A percentile compares a stretch with the other conserved stretches of the same genome.
Conservation (phyloP, 1,140 invertebrate species). For the Drosophila nasuta region DNA sequence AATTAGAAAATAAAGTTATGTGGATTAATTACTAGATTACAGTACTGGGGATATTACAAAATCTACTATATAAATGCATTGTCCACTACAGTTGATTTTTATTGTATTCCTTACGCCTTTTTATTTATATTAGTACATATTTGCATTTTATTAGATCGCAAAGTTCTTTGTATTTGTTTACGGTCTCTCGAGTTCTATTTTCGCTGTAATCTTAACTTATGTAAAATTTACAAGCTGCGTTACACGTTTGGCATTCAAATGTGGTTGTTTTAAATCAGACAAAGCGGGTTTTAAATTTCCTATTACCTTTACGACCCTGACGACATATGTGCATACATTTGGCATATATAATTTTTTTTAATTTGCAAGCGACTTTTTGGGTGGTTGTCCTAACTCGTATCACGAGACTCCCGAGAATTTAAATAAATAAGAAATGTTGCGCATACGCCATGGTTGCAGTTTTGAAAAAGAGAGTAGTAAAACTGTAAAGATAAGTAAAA, state of each 20-base stretch:
- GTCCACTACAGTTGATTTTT: too few relatives aligned
- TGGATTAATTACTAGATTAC: too few relatives aligned
- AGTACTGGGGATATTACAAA: too few relatives aligned
- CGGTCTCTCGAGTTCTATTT: conserved; percentile 61
- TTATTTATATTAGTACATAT: conserved; percentile 12
- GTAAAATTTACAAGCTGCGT: conserved; percentile 66
- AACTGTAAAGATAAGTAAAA: background rate
- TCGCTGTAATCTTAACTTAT: conserved; percentile 46
- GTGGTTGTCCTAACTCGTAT: background rate
- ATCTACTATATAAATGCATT: too few relatives aligned
- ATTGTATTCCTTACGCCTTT: background rate
- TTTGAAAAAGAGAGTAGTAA: too few relatives aligned
- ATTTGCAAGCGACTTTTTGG: conserved; percentile 17
- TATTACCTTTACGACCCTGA: conserved; percentile 47
- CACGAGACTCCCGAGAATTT: too few relatives aligned
- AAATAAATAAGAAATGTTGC: conserved; percentile 17
- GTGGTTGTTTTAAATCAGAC: conserved; percentile 54
- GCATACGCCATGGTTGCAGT: conserved; percentile 45
- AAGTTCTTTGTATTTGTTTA: conserved; percentile 59
- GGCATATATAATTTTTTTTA: conserved; percentile 53
- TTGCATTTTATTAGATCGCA: conserved; percentile 52
- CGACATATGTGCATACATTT: conserved; percentile 58
- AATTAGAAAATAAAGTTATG: too few relatives aligned
- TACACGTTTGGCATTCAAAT: conserved; percentile 78
- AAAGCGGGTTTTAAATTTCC: conserved; percentile 73